These are phyloP conservation scores for Microplitis mediator DNA, from an alignment of 1,140 invertebrate genomes.

Conservation along the genomic window DNA sequence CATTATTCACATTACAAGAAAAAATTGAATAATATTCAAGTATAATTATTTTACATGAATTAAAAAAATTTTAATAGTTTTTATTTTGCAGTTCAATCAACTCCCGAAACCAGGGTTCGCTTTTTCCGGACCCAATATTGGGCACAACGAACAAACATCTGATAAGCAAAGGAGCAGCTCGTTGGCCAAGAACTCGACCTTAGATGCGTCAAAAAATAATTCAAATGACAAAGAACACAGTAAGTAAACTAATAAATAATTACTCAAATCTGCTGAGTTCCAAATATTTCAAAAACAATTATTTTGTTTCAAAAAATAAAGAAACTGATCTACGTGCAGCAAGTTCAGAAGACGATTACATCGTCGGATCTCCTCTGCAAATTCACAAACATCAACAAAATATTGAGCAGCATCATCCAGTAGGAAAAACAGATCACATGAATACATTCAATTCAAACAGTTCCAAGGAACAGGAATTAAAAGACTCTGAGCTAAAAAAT, in stretches of 20 bases:
- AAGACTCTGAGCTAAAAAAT: too few species aligned
- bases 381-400: not conserved
- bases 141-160: not conserved
- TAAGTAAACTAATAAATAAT: not conserved
- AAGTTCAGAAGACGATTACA: not conserved
- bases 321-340: not conserved
- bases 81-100: not conserved
- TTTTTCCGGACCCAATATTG: not conserved
- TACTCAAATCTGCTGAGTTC: not conserved
- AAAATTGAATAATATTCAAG: not conserved
- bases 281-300: too few species aligned
- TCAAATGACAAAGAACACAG: not conserved
- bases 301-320: too few species aligned
- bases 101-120: not conserved
- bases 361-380: not conserved
- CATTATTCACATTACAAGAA: not conserved
- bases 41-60: not conserved
- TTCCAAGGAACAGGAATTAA: not conserved
- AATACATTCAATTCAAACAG: not conserved
- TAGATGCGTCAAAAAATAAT: not conserved
- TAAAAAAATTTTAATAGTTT: not conserved
- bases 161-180: not conserved
- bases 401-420: not conserved
- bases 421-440: not conserved
- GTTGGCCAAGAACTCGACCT: not conserved